phyloP scores from a whole-genome alignment of 2,113 vertebrate species.

The Fregetta grallaria region DNA sequence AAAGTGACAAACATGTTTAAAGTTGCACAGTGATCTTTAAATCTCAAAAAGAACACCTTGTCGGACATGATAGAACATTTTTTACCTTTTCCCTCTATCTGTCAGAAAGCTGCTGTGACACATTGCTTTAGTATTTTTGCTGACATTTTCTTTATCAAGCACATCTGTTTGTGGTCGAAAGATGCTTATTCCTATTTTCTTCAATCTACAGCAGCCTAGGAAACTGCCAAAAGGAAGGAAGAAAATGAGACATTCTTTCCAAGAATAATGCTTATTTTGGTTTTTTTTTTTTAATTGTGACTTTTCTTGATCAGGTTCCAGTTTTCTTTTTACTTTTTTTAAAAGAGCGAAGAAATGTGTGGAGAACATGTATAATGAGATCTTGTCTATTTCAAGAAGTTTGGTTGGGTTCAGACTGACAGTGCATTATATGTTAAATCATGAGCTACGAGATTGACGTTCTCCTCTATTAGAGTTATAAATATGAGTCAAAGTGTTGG shows the following conservation, averaged over 20 bases:
- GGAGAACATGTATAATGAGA: background rate
- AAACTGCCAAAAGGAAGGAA: slow-evolving; percentile 52
- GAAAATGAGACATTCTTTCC: slow-evolving; percentile 78
- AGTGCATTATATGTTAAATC: background rate
- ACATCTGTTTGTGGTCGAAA: slow-evolving; percentile 91
- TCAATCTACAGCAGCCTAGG: slow-evolving; percentile 72
- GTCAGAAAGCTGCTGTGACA: slow-evolving; percentile 93
- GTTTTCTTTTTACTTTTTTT: background rate
- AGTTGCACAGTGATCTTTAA: slow-evolving; percentile 99
- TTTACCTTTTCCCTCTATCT: slow-evolving; percentile 95
- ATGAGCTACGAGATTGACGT: background rate
- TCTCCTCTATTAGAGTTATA: background rate
- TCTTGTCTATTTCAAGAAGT: background rate
- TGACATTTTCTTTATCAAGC: slow-evolving; percentile 99
- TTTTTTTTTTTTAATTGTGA: background rate
- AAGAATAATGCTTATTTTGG: background rate
- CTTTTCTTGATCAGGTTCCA: background rate
- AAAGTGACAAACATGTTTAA: slow-evolving; percentile 99
- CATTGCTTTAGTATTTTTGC: slow-evolving; percentile 94
- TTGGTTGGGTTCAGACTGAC: background rate
- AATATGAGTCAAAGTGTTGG: background rate
- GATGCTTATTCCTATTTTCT: slow-evolving; percentile 85
- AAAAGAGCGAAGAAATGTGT: background rate
- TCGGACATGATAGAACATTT: slow-evolving; percentile 99
- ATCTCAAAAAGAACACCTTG: slow-evolving; percentile 99